Conservation (phyloP, 2,888 invertebrate species). For the Muscina levida region DNA sequence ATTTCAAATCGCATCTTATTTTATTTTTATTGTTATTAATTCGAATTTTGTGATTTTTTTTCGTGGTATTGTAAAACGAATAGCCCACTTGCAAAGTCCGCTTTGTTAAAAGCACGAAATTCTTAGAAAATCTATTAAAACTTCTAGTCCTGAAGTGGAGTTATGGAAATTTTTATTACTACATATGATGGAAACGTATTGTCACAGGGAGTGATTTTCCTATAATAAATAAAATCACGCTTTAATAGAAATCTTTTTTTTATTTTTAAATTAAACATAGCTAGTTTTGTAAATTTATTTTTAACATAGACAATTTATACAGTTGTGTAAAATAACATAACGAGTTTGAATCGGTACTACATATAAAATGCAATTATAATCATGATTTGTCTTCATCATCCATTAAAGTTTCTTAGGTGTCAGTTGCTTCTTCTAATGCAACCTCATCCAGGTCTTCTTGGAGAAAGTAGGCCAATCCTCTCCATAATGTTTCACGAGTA, state of each 20-base stretch:
- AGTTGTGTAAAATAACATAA: background rate
- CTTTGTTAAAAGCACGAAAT: background rate
- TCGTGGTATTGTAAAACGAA: too few species aligned
- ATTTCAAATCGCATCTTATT: too few species aligned
- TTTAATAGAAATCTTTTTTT: constrained; percentile 3
- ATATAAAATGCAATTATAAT: background rate
- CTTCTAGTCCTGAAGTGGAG: background rate
- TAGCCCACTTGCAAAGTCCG: background rate
- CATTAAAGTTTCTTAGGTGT: constrained; percentile 8
- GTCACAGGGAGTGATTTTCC: background rate
- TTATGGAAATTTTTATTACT: background rate
- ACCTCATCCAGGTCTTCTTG: background rate
- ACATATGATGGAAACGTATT: background rate
- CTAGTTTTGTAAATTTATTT: background rate
- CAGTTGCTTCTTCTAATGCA: background rate
- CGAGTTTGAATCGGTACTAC: too few species aligned
- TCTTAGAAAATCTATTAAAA: background rate
- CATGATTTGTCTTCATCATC: background rate
- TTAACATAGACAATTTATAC: background rate
- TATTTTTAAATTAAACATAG: too few species aligned
- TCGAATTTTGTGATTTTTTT: too few species aligned
- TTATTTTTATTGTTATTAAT: too few species aligned
- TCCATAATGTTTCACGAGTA: background rate
- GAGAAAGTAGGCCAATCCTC: background rate
- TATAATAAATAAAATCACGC: constrained; percentile 6